Evolutionary conservation across 2,113 vertebrate genomes (phyloP).

Genomic region (Malurus melanocephalus): DNA sequence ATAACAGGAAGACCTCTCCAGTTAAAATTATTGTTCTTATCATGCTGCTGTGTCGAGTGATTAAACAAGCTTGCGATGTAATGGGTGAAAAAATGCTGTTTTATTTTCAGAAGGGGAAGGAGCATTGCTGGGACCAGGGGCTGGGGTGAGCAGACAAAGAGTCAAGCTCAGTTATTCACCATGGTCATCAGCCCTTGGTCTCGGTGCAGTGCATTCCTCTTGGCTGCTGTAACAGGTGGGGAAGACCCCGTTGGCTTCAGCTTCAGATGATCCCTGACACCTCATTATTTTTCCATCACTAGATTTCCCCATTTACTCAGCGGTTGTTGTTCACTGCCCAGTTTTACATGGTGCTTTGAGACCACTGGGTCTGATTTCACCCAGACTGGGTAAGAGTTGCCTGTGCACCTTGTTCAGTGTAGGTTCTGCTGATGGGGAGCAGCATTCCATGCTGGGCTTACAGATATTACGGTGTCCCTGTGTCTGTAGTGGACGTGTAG

Average conservation of each 20-base stretch:
- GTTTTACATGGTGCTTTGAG: neutral
- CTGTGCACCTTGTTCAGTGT: accelerated
- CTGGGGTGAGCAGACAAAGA: neutral
- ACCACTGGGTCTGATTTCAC: neutral
- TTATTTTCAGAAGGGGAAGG: constrained; percentile 21
- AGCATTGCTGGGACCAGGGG: neutral
- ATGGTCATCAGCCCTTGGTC: accelerated
- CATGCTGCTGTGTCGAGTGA: neutral
- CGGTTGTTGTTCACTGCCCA: neutral
- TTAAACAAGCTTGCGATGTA: constrained; percentile 3
- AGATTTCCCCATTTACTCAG: neutral
- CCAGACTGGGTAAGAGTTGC: neutral
- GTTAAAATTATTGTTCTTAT: constrained; percentile 47
- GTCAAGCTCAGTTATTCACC: neutral
- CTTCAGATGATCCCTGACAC: too few relatives aligned
- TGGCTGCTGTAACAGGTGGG: neutral
- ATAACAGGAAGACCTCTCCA: constrained; percentile 47
- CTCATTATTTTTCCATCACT: neutral
- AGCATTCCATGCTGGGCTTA: neutral
- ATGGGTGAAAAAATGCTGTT: constrained; percentile 28
- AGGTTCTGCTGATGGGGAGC: neutral
- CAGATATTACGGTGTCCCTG: neutral
- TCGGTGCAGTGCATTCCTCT: neutral
- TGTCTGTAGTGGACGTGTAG: neutral
- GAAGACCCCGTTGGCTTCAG: neutral